Evolutionary conservation across 1,140 invertebrate species (phyloP), one percentile per base, ranked within the genome.

Genomic region (Papilio dardanus): DNA sequence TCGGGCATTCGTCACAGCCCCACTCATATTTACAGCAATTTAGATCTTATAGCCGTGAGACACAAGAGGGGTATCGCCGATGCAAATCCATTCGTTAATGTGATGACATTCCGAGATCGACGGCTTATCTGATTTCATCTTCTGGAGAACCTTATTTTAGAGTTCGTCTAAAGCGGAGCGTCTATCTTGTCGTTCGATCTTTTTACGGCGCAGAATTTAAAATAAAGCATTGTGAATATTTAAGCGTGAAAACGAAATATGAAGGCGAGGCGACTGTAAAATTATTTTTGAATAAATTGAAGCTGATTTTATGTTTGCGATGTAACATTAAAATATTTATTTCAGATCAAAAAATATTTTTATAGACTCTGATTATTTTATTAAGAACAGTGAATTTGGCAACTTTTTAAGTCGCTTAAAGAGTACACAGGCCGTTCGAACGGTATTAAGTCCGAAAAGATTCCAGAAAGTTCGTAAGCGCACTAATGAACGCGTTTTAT

Each of bases 101-200:
- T 83, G 90, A 90, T 87, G 91, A 93, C 91, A 92, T 86, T 83
- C 79, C 76, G 81, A 86, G 85, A 91, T 92, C 83, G 79, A 79
- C 76, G 82, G 80, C 80, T 90, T 92, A 93, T 92, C 90, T 88
- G 86, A 89, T 92, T 88, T 86, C 88, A 89, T 90, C 86, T 88
- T 86, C 83, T 84, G 76, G 77, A 83, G 82, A 89, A 77, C 80
- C 79, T 87, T 90, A 89, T 91, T 90, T 88, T 85, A 85, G 76
- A 83, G 75, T 81, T 80, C 76, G 76, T 78, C 80, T 81, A 81
- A 85, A 83, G 81, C 80, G 81, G 78, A 75, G 33, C 67, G 33
- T 54, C 82, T 83, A 84, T 87, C 82, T 73, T 73, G 74, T 78
- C 75, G 71, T 80, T 79, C 81, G 79, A 85, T 85, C 85, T 81